phyloP scores from a whole-genome alignment of 1,140 invertebrate species.

The Drosophila murphyi region DNA sequence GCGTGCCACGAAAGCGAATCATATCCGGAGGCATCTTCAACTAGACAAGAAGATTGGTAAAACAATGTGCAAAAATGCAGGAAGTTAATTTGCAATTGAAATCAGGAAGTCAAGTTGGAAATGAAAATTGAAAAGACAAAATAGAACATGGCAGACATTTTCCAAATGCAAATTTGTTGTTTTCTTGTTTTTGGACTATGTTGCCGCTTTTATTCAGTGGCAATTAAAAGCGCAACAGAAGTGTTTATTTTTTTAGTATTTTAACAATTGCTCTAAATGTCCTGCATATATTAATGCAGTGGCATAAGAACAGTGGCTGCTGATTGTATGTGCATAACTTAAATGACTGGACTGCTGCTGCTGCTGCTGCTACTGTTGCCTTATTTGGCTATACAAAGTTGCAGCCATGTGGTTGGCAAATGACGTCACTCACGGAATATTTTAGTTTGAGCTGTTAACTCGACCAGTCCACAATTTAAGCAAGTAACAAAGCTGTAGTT shows the following conservation, averaged over 20 bases:
- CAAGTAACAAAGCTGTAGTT: not conserved
- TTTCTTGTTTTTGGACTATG: slow-evolving; percentile 26
- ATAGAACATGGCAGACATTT: slow-evolving; percentile 36
- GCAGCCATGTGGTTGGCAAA: not conserved
- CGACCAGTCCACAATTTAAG: slow-evolving; percentile 18
- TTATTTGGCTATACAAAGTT: slow-evolving; percentile 31
- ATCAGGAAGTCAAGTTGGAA: slow-evolving; percentile 59
- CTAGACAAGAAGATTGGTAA: slow-evolving; percentile 35
- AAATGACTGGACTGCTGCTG: slow-evolving; percentile 24
- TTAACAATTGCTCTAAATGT: slow-evolving; percentile 48
- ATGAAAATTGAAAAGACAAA: slow-evolving; percentile 20
- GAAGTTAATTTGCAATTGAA: slow-evolving; percentile 78
- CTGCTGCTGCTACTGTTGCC: not conserved
- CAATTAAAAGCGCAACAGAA: slow-evolving; percentile 61
- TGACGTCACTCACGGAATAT: not conserved
- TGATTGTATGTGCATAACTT: slow-evolving; percentile 74
- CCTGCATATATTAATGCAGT: slow-evolving; percentile 49
- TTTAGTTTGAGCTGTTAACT: slow-evolving; percentile 35
- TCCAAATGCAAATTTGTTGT: slow-evolving; percentile 26
- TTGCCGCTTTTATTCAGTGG: slow-evolving; percentile 24
- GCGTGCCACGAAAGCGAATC: not conserved
- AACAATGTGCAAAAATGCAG: slow-evolving; percentile 35
- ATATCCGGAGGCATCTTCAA: slow-evolving; percentile 3
- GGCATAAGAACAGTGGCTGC: slow-evolving; percentile 45
- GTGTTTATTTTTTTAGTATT: slow-evolving; percentile 5